Evolutionary conservation across 2,888 invertebrate genomes (phyloP).

Genomic region (Eristalinus sepulchralis): DNA sequence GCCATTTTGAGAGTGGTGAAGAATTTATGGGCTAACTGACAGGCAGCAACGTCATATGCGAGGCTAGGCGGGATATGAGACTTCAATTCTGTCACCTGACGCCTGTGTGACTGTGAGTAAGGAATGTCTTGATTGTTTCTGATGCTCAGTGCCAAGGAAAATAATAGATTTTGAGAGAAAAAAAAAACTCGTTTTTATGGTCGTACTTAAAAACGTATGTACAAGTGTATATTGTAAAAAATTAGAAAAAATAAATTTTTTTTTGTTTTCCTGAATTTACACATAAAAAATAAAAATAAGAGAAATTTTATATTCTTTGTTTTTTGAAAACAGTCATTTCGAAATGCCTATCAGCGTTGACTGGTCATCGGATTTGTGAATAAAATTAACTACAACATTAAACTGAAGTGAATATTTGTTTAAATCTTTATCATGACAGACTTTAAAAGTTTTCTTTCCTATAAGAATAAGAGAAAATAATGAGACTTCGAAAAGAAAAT

Average conservation of each 20-base stretch:
- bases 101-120: not conserved
- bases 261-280: slow-evolving; percentile 38
- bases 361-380: slow-evolving; percentile 49
- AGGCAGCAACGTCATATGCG: not conserved
- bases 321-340: slow-evolving; percentile 31
- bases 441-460: slow-evolving; percentile 56
- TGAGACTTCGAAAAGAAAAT: slow-evolving; percentile 10
- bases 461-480: slow-evolving; percentile 39
- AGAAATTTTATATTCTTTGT: slow-evolving; percentile 7
- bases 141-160: not conserved
- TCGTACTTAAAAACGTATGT: slow-evolving; percentile 61
- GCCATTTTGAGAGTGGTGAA: slow-evolving; percentile 72
- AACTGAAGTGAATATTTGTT: slow-evolving; percentile 67
- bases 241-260: slow-evolving; percentile 9
- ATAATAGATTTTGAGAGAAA: not conserved
- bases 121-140: not conserved
- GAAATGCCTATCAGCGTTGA: slow-evolving; percentile 41
- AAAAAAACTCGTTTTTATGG: slow-evolving; percentile 50
- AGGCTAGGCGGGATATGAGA: not conserved
- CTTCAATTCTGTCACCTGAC: not conserved
- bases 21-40: slow-evolving; percentile 21
- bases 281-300: slow-evolving; percentile 25
- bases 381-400: slow-evolving; percentile 66
- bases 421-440: slow-evolving; percentile 64
- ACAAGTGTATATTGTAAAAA: slow-evolving; percentile 62